A percentile compares a stretch with the other conserved stretches of the same genome.
phyloP scores from a whole-genome alignment of 2,888 invertebrate genomes.

The Coenonympha arcania region DNA sequence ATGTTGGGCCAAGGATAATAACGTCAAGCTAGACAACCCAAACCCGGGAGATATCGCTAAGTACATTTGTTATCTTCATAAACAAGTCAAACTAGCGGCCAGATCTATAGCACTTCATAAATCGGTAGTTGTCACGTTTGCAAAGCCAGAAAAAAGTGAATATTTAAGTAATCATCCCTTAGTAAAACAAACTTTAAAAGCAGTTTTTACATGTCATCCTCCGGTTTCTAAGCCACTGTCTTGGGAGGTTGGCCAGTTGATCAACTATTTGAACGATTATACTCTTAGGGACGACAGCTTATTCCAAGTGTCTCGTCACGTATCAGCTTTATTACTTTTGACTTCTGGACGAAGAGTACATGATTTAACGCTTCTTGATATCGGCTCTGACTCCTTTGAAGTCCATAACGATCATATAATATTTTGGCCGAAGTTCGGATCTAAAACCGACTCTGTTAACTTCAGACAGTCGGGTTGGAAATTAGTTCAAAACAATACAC shows the following conservation, averaged over 20 bases:
- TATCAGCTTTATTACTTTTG: neutral
- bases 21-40: neutral
- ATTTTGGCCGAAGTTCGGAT: neutral
- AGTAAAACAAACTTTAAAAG: neutral
- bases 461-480: slow-evolving; percentile 1
- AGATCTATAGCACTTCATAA: neutral
- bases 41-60: neutral
- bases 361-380: neutral
- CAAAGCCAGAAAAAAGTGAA: neutral
- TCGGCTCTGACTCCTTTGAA: neutral
- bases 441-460: neutral
- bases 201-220: neutral
- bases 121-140: neutral
- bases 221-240: neutral
- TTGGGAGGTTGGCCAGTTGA: neutral
- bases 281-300: neutral
- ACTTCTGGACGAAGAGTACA: neutral
- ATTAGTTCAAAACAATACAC: neutral
- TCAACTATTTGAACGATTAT: neutral
- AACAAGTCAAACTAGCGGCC: neutral
- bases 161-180: neutral
- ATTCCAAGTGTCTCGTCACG: neutral
- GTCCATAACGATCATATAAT: neutral
- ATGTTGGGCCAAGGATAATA: neutral
- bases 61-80: neutral